Conservation (phyloP, 1,140 invertebrate species). For the Triops cancriformis region DNA sequence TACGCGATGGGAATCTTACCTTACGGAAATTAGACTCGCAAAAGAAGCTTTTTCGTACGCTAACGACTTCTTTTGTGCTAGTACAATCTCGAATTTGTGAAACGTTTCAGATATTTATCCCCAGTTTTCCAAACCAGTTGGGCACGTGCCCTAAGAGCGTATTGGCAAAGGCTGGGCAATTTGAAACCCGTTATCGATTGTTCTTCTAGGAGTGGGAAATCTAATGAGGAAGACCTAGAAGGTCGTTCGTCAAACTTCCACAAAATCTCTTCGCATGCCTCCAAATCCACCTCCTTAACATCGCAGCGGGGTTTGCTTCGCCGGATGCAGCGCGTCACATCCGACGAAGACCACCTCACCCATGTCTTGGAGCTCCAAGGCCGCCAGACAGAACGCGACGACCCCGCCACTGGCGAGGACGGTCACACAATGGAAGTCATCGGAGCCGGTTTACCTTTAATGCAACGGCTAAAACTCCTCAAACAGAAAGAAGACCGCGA, state of each 20-base stretch:
- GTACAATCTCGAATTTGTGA: no score
- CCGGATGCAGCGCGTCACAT: slow-evolving; percentile 57
- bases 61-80: no score
- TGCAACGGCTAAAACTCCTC: slow-evolving; percentile 65
- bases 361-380: not conserved
- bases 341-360: slow-evolving; percentile 48
- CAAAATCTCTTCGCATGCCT: not conserved
- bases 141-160: not conserved
- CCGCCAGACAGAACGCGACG: not conserved
- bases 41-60: no score
- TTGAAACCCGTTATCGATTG: not conserved
- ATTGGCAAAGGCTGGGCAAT: not conserved
- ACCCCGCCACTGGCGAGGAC: not conserved
- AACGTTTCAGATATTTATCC: no score
- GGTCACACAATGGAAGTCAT: slow-evolving; percentile 49
- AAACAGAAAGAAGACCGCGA: slow-evolving; percentile 56
- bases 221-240: not conserved
- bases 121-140: no score
- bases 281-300: not conserved
- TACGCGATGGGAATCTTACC: no score
- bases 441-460: slow-evolving; percentile 64
- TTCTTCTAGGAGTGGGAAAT: not conserved
- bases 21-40: no score
- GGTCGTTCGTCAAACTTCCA: not conserved
- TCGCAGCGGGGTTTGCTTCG: slow-evolving; percentile 34